A percentile compares a stretch with the other conserved stretches of the same genome.
Conservation (phyloP, 1,140 invertebrate species). For the Drosophila repletoides region DNA sequence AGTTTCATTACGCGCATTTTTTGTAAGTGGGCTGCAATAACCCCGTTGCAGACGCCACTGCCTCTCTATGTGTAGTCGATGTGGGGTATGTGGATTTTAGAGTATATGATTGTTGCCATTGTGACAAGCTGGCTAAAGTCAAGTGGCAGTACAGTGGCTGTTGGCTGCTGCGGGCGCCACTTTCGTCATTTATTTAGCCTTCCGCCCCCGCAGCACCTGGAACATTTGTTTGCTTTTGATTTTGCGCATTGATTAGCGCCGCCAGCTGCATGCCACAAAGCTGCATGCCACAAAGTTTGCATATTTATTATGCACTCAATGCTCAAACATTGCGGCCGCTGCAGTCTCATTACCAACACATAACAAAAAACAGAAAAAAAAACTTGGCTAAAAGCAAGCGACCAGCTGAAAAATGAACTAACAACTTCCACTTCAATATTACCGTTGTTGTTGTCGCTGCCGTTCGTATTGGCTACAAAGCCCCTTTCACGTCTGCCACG, state of each 20-base stretch:
- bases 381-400: conserved; percentile 18
- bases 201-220: not conserved
- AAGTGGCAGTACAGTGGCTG: conserved; percentile 50
- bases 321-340: conserved; percentile 63
- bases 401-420: conserved; percentile 18
- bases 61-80: too few relatives aligned
- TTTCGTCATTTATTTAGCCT: conserved; percentile 7
- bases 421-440: not conserved
- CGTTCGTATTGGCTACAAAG: not conserved
- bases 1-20: too few relatives aligned
- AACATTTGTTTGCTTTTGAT: conserved; percentile 59
- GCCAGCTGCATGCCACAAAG: not conserved
- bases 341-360: conserved; percentile 34
- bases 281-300: conserved; percentile 55
- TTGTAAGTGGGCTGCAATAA: too few relatives aligned
- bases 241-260: conserved; percentile 67
- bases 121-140: conserved; percentile 45
- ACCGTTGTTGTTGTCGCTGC: conserved; percentile 3
- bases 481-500: conserved; percentile 6
- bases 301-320: conserved; percentile 72
- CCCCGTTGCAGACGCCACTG: too few relatives aligned
- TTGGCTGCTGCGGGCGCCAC: conserved; percentile 17
- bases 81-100: not conserved
- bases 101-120: conserved; percentile 32
- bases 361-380: too few relatives aligned